Evolutionary conservation across 2,888 invertebrate genomes (phyloP), one percentile per base, ranked within the genome.

Genomic region (Drosophila algonquin): DNA sequence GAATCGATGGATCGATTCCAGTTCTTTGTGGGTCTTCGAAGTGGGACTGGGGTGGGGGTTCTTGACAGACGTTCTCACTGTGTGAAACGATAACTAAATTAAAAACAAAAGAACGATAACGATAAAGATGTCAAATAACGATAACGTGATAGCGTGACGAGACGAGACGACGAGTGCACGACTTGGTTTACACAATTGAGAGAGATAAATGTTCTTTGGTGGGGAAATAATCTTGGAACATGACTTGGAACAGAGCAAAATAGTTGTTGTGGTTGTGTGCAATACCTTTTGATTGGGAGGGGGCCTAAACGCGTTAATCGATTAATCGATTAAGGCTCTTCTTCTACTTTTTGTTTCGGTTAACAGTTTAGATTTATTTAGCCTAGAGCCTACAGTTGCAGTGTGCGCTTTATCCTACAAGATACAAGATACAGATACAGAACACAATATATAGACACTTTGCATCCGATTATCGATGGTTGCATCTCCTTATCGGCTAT

Each of bases 351-450:
- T 67, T 40, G 27, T n/a, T 9, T 32, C n/a, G 16, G 10, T 47
- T 47, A n/a, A 40, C 7, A 40, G 40, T 7, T 18, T 18, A 47
- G 32, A 32, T 47, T 53, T 45, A 45, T 55, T 47, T 16, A 62
- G 69, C 18, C 70, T 80, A 78, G 77, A 77, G 77, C 80, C 75
- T 74, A 77, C 24, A 77, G 78, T 72, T 81, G 85, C 79, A 78
- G 79, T 81, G 88, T 85, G 88, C 82, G 76, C 70, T 69, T 67
- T 87, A 85, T 82, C 40, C 81, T 85, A 82, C 74, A 82, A 82
- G 86, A 87, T 82, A 87, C 86, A 82, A 35, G 73, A 81, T 75
- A 83, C 75, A 81, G 81, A 87, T 75, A 83, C 75, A 81, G 81
- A 87, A 75, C 68, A 80, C 71, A 73, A 70, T 83, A 70, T 80